These are phyloP conservation scores for Trachymyrmex cornetzi DNA, from an alignment of 1,140 invertebrate genomes.

Conservation along the genomic window DNA sequence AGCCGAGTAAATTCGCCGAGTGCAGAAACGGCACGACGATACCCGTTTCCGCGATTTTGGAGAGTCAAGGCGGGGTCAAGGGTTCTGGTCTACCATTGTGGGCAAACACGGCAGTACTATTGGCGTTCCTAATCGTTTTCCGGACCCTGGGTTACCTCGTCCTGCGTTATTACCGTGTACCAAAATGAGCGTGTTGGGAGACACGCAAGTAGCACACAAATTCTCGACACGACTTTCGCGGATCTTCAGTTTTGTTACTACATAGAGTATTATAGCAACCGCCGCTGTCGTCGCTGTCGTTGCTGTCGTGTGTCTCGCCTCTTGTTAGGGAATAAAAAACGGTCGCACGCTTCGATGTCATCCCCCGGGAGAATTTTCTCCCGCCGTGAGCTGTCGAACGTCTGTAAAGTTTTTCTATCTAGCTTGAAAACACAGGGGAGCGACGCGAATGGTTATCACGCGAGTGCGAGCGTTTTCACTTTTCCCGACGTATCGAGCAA, in stretches of 20 bases:
- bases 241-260: slow-evolving; percentile 38
- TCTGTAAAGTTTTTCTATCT: slow-evolving; percentile 38
- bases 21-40: slow-evolving; percentile 89
- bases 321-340: slow-evolving; percentile 28
- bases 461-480: slow-evolving; percentile 33
- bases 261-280: slow-evolving; percentile 16
- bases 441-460: slow-evolving; percentile 41
- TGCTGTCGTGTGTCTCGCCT: slow-evolving; percentile 23
- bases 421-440: slow-evolving; percentile 25
- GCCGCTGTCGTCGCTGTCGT: neutral
- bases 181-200: slow-evolving; percentile 85
- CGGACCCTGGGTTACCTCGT: slow-evolving; percentile 92
- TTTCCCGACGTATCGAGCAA: slow-evolving; percentile 16
- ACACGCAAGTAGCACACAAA: slow-evolving; percentile 39
- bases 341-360: neutral
- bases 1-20: slow-evolving; percentile 90
- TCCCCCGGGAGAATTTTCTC: slow-evolving; percentile 6
- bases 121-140: slow-evolving; percentile 92
- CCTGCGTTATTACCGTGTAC: slow-evolving; percentile 91
- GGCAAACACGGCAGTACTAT: slow-evolving; percentile 92
- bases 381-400: slow-evolving; percentile 22
- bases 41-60: slow-evolving; percentile 90
- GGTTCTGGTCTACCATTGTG: slow-evolving; percentile 89
- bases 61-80: slow-evolving; percentile 88
- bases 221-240: slow-evolving; percentile 41